Evolutionary conservation across 2,888 invertebrate genomes (phyloP).

Genomic region (Phragmatobia fuliginosa): DNA sequence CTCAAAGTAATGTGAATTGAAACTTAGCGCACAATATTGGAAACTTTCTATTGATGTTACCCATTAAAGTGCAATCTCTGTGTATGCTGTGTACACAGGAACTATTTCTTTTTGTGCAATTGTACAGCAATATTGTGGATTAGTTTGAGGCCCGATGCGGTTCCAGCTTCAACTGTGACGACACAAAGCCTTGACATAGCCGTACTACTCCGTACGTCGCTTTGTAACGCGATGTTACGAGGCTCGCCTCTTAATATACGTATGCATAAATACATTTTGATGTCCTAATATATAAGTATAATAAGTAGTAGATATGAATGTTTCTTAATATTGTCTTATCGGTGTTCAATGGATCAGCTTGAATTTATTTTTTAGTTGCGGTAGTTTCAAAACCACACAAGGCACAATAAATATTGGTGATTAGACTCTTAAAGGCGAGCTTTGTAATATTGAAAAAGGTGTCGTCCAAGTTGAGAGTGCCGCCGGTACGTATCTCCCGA

Average conservation of each 20-base stretch:
- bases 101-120: slow-evolving; percentile 76
- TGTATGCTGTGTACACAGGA: slow-evolving; percentile 80
- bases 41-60: slow-evolving; percentile 80
- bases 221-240: slow-evolving; percentile 21
- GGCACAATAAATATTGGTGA: slow-evolving; percentile 64
- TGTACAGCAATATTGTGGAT: slow-evolving; percentile 75
- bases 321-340: slow-evolving; percentile 45
- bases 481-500: slow-evolving; percentile 69
- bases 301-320: slow-evolving; percentile 32
- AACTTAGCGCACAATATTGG: slow-evolving; percentile 86
- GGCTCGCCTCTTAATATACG: slow-evolving; percentile 21
- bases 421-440: slow-evolving; percentile 50
- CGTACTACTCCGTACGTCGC: slow-evolving; percentile 11
- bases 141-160: slow-evolving; percentile 60
- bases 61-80: slow-evolving; percentile 79
- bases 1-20: slow-evolving; percentile 84
- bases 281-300: slow-evolving; percentile 35
- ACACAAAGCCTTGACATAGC: slow-evolving; percentile 31
- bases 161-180: slow-evolving; percentile 35
- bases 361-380: slow-evolving; percentile 50
- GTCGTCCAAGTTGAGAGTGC: slow-evolving; percentile 49
- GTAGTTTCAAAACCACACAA: slow-evolving; percentile 61
- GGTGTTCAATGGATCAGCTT: slow-evolving; percentile 51
- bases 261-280: slow-evolving; percentile 32
- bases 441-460: slow-evolving; percentile 49